These are phyloP conservation scores for Zapornia atra DNA, from an alignment of 2,113 vertebrate species.

Conservation along the genomic window DNA sequence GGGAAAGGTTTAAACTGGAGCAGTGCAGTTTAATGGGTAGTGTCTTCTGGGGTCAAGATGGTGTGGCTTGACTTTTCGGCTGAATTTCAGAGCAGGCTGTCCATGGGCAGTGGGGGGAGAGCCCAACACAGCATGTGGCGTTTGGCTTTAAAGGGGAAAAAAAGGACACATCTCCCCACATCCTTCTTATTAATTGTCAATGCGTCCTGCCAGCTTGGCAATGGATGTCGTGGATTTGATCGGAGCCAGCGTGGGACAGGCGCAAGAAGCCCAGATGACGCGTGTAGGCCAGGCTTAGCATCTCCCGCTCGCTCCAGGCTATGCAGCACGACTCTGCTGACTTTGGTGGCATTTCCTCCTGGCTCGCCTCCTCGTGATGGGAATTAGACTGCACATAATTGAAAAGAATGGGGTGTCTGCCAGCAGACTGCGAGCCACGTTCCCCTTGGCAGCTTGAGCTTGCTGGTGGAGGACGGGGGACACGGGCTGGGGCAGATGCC, in stretches of 20 bases:
- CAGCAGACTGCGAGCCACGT: not conserved
- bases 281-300: not conserved
- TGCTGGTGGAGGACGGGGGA: not conserved
- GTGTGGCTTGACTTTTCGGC: not conserved
- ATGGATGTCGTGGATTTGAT: not conserved
- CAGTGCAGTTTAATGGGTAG: not conserved
- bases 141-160: not conserved
- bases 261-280: not conserved
- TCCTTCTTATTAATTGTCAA: not conserved
- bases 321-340: not conserved
- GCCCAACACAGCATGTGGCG: not conserved
- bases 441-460: conserved; percentile 24
- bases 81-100: not conserved
- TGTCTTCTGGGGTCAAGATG: not conserved
- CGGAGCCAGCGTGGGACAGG: not conserved
- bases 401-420: conserved; percentile 38
- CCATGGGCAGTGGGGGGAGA: not conserved
- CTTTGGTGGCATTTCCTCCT: conserved; percentile 48
- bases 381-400: conserved; percentile 29
- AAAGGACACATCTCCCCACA: not conserved
- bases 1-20: not conserved
- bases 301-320: not conserved
- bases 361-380: conserved; percentile 1
- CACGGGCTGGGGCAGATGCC: not conserved
- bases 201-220: not conserved